Percentiles rank a stretch among this genome's conserved stretches.
Conservation (phyloP, 1,140 invertebrate species). For the Drosophila setifemur region DNA sequence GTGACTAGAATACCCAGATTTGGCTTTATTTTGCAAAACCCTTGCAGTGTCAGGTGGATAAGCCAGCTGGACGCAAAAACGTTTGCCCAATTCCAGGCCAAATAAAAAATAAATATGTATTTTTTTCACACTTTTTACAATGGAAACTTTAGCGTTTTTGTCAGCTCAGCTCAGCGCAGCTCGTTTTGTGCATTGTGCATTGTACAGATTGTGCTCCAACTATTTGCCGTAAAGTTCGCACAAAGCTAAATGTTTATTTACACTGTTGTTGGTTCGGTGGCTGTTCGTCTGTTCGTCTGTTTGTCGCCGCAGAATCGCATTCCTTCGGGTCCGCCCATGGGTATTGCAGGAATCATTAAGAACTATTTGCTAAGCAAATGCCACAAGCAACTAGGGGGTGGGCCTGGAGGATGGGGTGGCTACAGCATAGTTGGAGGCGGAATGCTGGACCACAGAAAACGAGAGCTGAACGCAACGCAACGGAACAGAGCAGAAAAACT, state of each 20-base stretch:
- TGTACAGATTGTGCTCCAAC: constrained; percentile 28
- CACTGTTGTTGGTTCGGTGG: constrained; percentile 21
- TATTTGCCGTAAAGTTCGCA: constrained; percentile 42
- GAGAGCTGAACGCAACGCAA: background rate
- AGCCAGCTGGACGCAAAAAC: constrained; percentile 2
- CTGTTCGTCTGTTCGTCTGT: constrained; percentile 3
- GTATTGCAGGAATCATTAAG: constrained; percentile 70
- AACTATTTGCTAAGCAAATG: constrained; percentile 76
- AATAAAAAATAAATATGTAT: background rate
- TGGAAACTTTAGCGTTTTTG: constrained; percentile 34
- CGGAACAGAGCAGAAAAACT: background rate
- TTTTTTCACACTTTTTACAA: constrained; percentile 20
- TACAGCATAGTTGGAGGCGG: constrained; percentile 11
- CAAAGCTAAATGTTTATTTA: constrained; percentile 64
- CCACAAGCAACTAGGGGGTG: constrained; percentile 47
- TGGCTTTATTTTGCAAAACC: background rate
- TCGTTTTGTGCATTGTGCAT: background rate
- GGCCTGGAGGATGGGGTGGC: background rate
- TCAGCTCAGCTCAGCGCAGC: background rate
- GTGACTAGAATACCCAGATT: constrained; percentile 14
- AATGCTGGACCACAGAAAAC: constrained; percentile 12
- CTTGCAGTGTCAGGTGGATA: constrained; percentile 21
- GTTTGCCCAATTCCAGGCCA: background rate
- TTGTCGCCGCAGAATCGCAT: constrained; percentile 26
- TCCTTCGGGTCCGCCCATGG: constrained; percentile 42